phyloP scores from a whole-genome alignment of 2,797 vertebrate genomes.

The Aeoliscus strigatus region DNA sequence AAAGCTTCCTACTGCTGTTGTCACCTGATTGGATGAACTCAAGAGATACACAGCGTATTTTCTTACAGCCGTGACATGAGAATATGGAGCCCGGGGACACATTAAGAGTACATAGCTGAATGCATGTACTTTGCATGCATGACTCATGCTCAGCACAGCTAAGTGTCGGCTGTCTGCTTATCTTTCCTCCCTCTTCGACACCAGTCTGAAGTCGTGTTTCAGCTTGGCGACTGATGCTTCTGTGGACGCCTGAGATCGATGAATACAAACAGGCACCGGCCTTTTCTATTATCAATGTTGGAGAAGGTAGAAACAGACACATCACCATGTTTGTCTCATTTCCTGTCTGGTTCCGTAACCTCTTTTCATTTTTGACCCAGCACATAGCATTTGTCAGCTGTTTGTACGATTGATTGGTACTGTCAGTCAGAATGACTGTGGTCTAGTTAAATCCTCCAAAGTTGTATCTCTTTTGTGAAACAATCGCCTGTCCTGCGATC shows the following conservation, averaged over 20 bases:
- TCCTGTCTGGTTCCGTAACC: too few species aligned
- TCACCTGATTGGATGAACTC: background rate
- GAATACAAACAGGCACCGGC: conserved; percentile 29
- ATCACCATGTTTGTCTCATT: too few species aligned
- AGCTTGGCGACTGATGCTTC: conserved; percentile 39
- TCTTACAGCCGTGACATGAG: conserved; percentile 44
- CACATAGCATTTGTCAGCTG: too few species aligned
- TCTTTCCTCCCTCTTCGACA: conserved; percentile 51
- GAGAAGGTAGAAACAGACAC: background rate
- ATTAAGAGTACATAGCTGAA: conserved; percentile 56
- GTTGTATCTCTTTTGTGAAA: too few species aligned
- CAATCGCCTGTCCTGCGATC: too few species aligned
- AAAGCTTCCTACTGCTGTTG: background rate
- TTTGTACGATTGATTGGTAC: too few species aligned
- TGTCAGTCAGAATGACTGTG: too few species aligned
- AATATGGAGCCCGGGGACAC: conserved; percentile 34
- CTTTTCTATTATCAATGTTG: too few species aligned
- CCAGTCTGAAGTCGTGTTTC: conserved; percentile 40
- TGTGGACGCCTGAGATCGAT: conserved; percentile 12
- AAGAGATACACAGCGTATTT: conserved; percentile 19
- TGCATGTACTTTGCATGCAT: conserved; percentile 52
- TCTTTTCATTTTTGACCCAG: too few species aligned
- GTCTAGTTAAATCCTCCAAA: too few species aligned
- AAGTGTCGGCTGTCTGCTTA: conserved; percentile 46
- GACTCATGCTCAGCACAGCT: conserved; percentile 55